These are phyloP conservation scores for Xenopus laevis DNA, from an alignment of 2,113 vertebrate species.

Conservation along the genomic window DNA sequence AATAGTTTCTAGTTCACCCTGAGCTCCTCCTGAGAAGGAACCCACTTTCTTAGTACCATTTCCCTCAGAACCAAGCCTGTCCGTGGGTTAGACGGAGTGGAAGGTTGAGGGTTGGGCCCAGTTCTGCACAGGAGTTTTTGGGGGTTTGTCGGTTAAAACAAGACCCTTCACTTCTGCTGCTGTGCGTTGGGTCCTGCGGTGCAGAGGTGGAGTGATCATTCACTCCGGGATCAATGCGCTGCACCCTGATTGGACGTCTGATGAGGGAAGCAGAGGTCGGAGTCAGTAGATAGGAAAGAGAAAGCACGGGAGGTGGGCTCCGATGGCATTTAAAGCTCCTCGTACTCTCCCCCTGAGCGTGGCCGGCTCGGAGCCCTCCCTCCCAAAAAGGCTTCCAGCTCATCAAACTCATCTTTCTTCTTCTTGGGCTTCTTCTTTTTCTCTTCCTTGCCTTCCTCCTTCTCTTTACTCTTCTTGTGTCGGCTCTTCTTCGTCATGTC, in stretches of 20 bases:
- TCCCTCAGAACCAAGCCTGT: too few relatives aligned
- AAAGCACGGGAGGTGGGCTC: neutral
- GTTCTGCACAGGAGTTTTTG: too few relatives aligned
- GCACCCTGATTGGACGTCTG: neutral
- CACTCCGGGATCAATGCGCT: too few relatives aligned
- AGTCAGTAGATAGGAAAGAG: neutral
- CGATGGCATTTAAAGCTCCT: conserved; percentile 76
- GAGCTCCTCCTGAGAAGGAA: too few relatives aligned
- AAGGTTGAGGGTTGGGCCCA: too few relatives aligned
- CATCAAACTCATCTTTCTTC: conserved; percentile 70
- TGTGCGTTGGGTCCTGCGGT: too few relatives aligned
- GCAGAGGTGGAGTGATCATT: too few relatives aligned
- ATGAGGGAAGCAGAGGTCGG: conserved; percentile 17
- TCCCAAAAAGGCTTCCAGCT: conserved; percentile 88
- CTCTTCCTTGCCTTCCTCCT: conserved; percentile 72
- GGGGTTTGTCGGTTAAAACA: too few relatives aligned
- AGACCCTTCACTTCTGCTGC: too few relatives aligned
- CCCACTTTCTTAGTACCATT: too few relatives aligned
- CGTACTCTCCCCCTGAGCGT: conserved; percentile 83
- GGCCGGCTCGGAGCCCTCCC: conserved; percentile 59
- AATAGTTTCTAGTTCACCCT: too few relatives aligned
- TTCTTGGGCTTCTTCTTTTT: conserved; percentile 69
- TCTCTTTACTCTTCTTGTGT: conserved; percentile 78
- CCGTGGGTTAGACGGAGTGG: too few relatives aligned
- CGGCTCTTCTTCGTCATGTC: conserved; percentile 76